Conservation (phyloP, 1,140 invertebrate species). For the Trichonephila clavata region DNA sequence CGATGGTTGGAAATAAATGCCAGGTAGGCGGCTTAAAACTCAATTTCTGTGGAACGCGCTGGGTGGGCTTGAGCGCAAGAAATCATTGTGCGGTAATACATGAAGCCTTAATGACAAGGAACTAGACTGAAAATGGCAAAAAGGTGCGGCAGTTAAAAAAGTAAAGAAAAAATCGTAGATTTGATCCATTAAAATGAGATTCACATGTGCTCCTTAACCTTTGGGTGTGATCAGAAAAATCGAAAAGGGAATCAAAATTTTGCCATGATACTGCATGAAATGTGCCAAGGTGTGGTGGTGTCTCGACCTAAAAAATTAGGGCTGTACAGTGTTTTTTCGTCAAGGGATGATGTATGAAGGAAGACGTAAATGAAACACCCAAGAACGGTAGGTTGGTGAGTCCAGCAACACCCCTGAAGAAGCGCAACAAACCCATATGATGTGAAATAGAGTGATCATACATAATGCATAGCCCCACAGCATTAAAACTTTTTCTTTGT, state of each 20-base stretch:
- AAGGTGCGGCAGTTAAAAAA: neutral
- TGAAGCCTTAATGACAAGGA: neutral
- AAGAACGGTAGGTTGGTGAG: neutral
- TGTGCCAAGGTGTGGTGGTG: neutral
- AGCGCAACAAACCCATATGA: neutral
- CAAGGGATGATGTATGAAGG: neutral
- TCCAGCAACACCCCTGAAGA: neutral
- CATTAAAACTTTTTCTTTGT: neutral
- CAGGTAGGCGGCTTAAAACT: neutral
- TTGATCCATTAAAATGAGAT: neutral
- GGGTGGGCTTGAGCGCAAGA: neutral
- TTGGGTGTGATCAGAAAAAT: conserved; percentile 11
- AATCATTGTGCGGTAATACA: neutral
- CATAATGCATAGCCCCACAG: neutral
- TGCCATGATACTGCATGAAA: neutral
- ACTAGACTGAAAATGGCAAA: neutral
- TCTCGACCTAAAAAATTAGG: neutral
- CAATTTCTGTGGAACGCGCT: neutral
- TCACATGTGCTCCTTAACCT: neutral
- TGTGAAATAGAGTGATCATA: neutral
- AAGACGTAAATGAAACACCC: neutral
- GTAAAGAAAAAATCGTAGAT: neutral
- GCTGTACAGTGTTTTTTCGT: neutral
- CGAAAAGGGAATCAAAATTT: neutral
- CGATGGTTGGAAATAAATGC: neutral